Base-by-base conservation (phyloP, 2,888 invertebrate species). In the Scaptomyza caliginosa region DNA sequence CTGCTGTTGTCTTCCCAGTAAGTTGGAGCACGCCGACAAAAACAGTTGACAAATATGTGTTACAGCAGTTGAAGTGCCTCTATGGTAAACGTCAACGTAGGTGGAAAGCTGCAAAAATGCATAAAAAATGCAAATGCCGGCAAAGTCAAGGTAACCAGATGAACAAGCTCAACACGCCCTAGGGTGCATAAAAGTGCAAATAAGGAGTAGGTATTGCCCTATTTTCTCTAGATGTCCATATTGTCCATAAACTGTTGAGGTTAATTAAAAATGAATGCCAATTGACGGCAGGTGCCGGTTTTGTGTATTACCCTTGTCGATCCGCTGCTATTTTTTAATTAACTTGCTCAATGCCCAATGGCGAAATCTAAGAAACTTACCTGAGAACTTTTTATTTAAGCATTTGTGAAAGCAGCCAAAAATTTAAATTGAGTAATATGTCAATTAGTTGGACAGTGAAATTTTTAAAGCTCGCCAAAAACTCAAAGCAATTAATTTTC, bases 91-190 rank as follows among this genome's bases (percentile, higher is more conserved):
- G 17, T n/a, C 13, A 7, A 13, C 24, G 77, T 65, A 63, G 77
- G 77, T 55, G 74, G 60, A 74, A 81, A 77, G 75, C 75, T 64
- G 67, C 70, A 77, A 39, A 80, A 74, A 58, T 82, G 78, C 84
- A 76, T 70, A 69, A 11, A 51, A 60, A 60, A 75, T 79, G 67
- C 66, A 76, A 72, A 73, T 76, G 81, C 75, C 77, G 76, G 68
- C 88, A 86, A 85, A 84, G 88, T 86, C 87, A 83, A 72, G 74
- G 73, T 64, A 67, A 36, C 34, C 19, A 49, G 46, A 28, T 38
- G 19, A 11, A n/a, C 19, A 19, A 6, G 21, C 19, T 8, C 8
- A 17, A 17, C 10, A 26, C 11, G 38, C 28, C 26, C 24, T 21
- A 32, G 13, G 17, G 7, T 26, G 30, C 38, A 23, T 51, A 39